Evolutionary conservation across 2,113 vertebrate genomes (phyloP), one percentile per base, ranked within the genome.

Genomic region (Clarias gariepinus): DNA sequence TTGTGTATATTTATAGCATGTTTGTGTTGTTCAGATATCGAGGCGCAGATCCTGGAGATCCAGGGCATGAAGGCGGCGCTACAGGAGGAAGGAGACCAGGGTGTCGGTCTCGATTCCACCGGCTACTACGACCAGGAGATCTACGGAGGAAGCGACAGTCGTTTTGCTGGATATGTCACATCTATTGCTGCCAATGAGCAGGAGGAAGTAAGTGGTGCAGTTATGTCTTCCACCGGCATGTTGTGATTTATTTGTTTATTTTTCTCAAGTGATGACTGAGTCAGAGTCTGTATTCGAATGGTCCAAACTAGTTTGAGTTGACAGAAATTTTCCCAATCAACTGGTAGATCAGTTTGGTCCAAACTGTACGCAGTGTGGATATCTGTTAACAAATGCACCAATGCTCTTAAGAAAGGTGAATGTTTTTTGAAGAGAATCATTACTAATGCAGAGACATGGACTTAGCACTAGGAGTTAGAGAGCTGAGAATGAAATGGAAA

Each of bases 31-130:
- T 25, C 78, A 99, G 98, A 99, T 93, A 99, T 99, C 0, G 98
- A 99, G 96, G 98, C 98, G 90, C 98, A 99, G 92, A 99, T 99
- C 93, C 96, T 97, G 94, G 98, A 98, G 94, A 97, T 99, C 94
- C 97, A 99, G 97, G 98, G 95, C 63, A 99, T 97, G 95, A 99
- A 99, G 91, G 96, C 97, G 71, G 94, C 95, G 90, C 96, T 98
- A 91, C 77, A 90, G 87, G 94, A 95, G 88, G 97, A 98, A 89
- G 97, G 96, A 90, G 96, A 96, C 3, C 95, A 99, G 92, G 98
- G 98, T 85, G 98, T 99, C 77, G 97, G 98, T 85, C 96, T 99
- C 64, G 97, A 97, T 92, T 99, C 98, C 82, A 99, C 98, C 55
- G 98, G 98, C 21, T 98, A 98, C 87, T 99, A 95, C 74, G 98